Evolutionary conservation across 2,797 vertebrate species (phyloP).

Genomic region (Sarcophilus harrisii): DNA sequence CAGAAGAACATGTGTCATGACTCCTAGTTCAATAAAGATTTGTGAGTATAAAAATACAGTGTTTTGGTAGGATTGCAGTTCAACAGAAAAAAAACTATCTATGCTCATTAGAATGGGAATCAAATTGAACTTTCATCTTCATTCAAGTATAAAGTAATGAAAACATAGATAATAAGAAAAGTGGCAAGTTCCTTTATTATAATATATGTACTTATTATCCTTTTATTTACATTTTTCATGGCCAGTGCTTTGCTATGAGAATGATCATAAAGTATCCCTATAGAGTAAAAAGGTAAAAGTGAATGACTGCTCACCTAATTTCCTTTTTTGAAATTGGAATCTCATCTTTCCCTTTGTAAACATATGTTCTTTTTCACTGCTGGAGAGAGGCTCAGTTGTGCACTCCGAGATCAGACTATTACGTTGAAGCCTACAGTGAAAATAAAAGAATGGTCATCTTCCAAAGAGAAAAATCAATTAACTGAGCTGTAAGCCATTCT

Average conservation of each 20-base stretch:
- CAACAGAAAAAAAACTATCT: conserved; percentile 39
- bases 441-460: conserved; percentile 69
- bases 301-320: conserved; percentile 55
- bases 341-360: conserved; percentile 62
- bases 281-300: conserved; percentile 42
- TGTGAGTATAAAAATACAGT: conserved; percentile 43
- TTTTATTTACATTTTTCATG: conserved; percentile 49
- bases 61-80: conserved; percentile 13
- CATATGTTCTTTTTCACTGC: conserved; percentile 25
- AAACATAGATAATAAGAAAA: conserved; percentile 40
- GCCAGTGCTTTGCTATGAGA: conserved; percentile 42
- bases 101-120: conserved; percentile 29
- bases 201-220: conserved; percentile 53
- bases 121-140: conserved; percentile 43
- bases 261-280: conserved; percentile 6
- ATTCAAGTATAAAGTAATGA: conserved; percentile 42
- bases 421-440: conserved; percentile 53
- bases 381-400: conserved; percentile 49
- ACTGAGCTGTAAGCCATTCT: conserved; percentile 55
- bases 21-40: conserved; percentile 32
- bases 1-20: not conserved
- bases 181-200: not conserved
- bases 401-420: conserved; percentile 61
- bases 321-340: conserved; percentile 60
- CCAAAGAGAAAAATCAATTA: conserved; percentile 65